These are phyloP conservation scores for Pelobates cultripes DNA, from an alignment of 2,797 vertebrate species.

Conservation along the genomic window DNA sequence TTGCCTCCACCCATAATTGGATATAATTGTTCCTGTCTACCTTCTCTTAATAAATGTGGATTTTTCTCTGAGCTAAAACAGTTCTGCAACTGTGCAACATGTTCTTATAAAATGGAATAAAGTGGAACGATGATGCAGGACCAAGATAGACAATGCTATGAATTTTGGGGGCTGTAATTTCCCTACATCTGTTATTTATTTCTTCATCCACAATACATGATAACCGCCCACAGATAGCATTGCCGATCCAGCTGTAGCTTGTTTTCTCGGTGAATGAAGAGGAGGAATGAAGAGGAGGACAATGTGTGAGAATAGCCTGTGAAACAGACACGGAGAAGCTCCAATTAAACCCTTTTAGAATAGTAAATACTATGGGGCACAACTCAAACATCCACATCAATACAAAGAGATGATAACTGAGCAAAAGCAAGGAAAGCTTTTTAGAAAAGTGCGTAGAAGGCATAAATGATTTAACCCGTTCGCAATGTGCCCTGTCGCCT, in stretches of 20 bases:
- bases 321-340: not conserved
- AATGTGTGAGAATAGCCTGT: not conserved
- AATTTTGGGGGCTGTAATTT: slow-evolving; percentile 24
- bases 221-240: slow-evolving; percentile 25
- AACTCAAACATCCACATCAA: not conserved
- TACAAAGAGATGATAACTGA: slow-evolving; percentile 23
- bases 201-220: slow-evolving; percentile 22
- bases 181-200: not conserved
- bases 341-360: slow-evolving; percentile 37
- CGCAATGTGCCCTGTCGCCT: not conserved
- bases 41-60: too few relatives aligned
- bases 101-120: too few relatives aligned
- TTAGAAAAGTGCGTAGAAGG: slow-evolving; percentile 17
- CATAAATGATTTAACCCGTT: slow-evolving; percentile 25
- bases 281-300: slow-evolving; percentile 20
- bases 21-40: too few relatives aligned
- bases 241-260: slow-evolving; percentile 31
- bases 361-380: slow-evolving; percentile 18
- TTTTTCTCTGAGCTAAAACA: too few relatives aligned
- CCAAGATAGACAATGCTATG: not conserved
- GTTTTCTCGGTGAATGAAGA: slow-evolving; percentile 35
- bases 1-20: too few relatives aligned
- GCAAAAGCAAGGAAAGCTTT: not conserved
- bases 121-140: too few relatives aligned
- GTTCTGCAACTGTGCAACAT: too few relatives aligned